These are phyloP conservation scores for Palythoa grandiflora DNA, from an alignment of 92 coral and sea anemone genomes.

Conservation along the genomic window DNA sequence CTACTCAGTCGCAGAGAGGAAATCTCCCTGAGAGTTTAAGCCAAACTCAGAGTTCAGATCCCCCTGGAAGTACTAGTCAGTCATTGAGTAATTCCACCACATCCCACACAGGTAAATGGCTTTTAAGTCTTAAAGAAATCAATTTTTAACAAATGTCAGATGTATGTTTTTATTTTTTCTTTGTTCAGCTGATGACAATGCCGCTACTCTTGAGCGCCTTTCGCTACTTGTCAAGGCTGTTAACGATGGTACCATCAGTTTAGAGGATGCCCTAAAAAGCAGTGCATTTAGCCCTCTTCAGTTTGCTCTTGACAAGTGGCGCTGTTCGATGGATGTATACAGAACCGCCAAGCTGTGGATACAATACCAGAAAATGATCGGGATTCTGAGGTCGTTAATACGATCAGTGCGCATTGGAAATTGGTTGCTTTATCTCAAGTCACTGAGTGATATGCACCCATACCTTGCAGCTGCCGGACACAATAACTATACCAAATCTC, in stretches of 20 bases:
- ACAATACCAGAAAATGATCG: constrained; percentile 18
- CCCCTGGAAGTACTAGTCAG: background rate
- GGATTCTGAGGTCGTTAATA: constrained; percentile 1
- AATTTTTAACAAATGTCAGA: background rate
- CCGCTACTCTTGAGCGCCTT: constrained; percentile 31
- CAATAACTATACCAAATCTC: constrained; percentile 59
- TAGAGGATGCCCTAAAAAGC: constrained; percentile 46
- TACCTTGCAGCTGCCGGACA: constrained; percentile 57
- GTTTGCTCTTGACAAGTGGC: constrained; percentile 37
- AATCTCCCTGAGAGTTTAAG: background rate
- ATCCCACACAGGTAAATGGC: background rate
- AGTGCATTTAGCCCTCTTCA: constrained; percentile 27
- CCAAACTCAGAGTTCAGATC: background rate
- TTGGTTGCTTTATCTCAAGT: constrained; percentile 20
- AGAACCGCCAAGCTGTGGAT: constrained; percentile 6
- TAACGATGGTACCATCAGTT: constrained; percentile 20
- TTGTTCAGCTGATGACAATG: constrained; percentile 18
- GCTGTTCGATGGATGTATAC: constrained; percentile 16
- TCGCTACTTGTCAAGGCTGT: constrained; percentile 31
- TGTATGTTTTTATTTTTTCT: constrained; percentile 21
- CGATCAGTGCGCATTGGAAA: constrained; percentile 18
- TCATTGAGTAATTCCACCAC: background rate
- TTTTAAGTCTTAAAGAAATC: background rate
- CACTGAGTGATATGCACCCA: constrained; percentile 30
- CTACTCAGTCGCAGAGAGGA: constrained; percentile 1